Conservation (phyloP, 2,113 vertebrate genomes). For the Tylochromis polylepis region DNA sequence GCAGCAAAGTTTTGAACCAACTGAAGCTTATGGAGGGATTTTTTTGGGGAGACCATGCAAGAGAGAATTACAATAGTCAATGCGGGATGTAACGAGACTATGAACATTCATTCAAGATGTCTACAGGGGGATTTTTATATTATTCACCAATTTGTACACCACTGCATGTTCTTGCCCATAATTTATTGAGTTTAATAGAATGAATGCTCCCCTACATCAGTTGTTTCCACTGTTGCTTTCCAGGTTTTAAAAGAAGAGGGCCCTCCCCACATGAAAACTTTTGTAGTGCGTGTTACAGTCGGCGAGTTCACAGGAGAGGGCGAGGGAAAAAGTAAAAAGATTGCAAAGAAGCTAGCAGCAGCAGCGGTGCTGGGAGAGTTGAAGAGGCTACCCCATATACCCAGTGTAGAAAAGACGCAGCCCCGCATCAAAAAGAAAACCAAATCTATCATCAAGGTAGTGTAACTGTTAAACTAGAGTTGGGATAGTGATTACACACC, state of each 20-base stretch:
- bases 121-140: neutral
- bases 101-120: neutral
- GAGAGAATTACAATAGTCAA: no score
- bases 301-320: conserved; percentile 92
- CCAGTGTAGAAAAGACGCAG: conserved; percentile 85
- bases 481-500: neutral
- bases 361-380: conserved; percentile 87
- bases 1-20: no score
- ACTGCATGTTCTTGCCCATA: neutral
- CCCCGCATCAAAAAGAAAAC: conserved; percentile 99
- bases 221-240: conserved; percentile 43
- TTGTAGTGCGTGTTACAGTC: conserved; percentile 87
- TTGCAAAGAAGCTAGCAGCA: conserved; percentile 95
- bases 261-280: conserved; percentile 97
- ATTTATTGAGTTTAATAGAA: neutral
- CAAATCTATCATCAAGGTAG: conserved; percentile 93
- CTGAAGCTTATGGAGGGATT: no score
- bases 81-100: no score
- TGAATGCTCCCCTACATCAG: neutral
- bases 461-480: neutral
- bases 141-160: neutral
- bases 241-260: conserved; percentile 96
- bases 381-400: conserved; percentile 87
- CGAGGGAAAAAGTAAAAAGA: conserved; percentile 98
- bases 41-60: no score